These are phyloP conservation scores for Platysternon megacephalum DNA, from an alignment of 2,113 vertebrate genomes.

Conservation along the genomic window DNA sequence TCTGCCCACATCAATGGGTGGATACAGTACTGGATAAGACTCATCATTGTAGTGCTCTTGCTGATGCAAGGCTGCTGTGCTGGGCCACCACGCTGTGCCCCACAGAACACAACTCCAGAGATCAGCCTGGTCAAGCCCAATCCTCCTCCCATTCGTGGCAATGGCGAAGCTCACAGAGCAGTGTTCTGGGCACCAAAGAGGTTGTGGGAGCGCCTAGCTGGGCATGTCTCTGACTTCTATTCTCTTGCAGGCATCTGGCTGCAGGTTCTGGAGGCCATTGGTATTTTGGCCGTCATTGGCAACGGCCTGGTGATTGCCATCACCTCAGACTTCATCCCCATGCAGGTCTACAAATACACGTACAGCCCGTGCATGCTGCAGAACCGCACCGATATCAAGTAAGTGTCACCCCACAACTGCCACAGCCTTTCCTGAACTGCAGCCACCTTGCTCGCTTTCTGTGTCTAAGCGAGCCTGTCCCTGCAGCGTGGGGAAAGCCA, in stretches of 20 bases:
- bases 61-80: not conserved
- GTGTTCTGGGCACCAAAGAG: rapidly evolving
- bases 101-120: not conserved
- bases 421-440: rapidly evolving
- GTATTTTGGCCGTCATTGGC: slow-evolving; percentile 90
- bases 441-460: not conserved
- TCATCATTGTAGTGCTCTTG: not conserved
- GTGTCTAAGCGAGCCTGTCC: not conserved
- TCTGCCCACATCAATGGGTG: not conserved
- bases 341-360: slow-evolving; percentile 88
- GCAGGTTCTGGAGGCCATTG: slow-evolving; percentile 87
- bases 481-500: not conserved
- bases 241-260: slow-evolving; percentile 87
- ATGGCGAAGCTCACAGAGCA: not conserved
- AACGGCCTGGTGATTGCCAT: slow-evolving; percentile 93
- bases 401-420: slow-evolving; percentile 39
- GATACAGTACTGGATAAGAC: not conserved
- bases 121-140: not conserved
- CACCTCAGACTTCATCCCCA: slow-evolving; percentile 92
- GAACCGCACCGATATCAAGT: slow-evolving; percentile 71
- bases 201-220: not conserved
- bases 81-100: not conserved
- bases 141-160: not conserved
- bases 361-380: slow-evolving; percentile 83
- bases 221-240: rapidly evolving